Evolutionary conservation across 2,113 vertebrate genomes (phyloP).

Genomic region (Microtus pennsylvanicus): DNA sequence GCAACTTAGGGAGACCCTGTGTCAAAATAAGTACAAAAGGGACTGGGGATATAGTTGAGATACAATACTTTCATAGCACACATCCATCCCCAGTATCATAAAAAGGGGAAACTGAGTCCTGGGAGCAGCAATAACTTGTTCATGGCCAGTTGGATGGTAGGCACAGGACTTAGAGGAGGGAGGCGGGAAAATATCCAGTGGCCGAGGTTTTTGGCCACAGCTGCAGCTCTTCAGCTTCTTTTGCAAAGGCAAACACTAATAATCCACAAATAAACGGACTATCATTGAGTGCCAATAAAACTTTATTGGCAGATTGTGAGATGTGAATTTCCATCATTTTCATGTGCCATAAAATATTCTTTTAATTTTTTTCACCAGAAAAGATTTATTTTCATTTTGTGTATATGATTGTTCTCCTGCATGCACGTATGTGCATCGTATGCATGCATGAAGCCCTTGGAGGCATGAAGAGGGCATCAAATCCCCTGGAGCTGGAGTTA

Average conservation of each 20-base stretch:
- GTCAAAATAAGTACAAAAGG: not conserved
- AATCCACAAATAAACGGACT: rapidly evolving
- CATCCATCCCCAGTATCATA: not conserved
- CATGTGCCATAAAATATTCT: not conserved
- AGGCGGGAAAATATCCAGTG: not conserved
- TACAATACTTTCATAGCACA: not conserved
- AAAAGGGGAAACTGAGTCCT: not conserved
- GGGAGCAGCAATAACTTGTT: not conserved
- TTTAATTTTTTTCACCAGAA: not conserved
- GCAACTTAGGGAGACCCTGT: not conserved
- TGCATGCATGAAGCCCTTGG: not conserved
- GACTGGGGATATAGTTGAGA: not conserved
- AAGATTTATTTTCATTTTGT: not conserved
- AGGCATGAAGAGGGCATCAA: not conserved
- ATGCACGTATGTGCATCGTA: not conserved
- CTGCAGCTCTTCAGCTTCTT: not conserved
- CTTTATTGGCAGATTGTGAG: not conserved
- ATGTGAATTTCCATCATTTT: constrained; percentile 4
- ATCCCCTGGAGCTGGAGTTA: not conserved
- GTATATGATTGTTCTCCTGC: not conserved
- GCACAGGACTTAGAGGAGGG: not conserved
- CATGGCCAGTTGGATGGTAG: no score
- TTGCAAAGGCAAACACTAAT: not conserved
- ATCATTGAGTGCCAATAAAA: not conserved
- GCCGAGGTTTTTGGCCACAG: not conserved